Conservation (phyloP, 2,113 vertebrate genomes). For the Clinocottus analis region DNA sequence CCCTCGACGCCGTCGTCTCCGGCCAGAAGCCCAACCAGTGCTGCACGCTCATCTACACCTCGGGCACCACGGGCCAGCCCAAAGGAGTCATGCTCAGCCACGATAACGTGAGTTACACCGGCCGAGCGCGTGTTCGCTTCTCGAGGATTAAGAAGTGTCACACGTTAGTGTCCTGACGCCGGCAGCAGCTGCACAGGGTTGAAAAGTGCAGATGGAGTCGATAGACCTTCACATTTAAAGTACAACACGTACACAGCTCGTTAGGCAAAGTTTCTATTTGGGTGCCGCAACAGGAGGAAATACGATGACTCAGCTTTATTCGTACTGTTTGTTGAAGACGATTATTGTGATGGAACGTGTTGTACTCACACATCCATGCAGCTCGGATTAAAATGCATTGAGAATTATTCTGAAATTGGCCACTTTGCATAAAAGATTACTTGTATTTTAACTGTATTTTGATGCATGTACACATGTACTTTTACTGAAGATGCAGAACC, state of each 20-base stretch:
- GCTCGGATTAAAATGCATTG: neutral
- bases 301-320: neutral
- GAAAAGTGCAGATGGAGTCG: neutral
- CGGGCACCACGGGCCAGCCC: slow-evolving; percentile 90
- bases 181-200: neutral
- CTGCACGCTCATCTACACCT: slow-evolving; percentile 93
- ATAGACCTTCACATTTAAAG: neutral
- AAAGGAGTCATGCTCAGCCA: slow-evolving; percentile 98
- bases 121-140: neutral
- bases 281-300: too few species aligned
- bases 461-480: neutral
- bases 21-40: slow-evolving; percentile 93
- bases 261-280: too few species aligned
- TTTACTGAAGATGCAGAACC: neutral
- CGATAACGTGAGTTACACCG: slow-evolving; percentile 87
- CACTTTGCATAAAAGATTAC: neutral
- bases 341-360: neutral
- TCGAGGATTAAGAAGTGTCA: neutral
- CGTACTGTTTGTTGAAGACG: neutral
- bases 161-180: neutral
- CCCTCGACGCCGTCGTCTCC: slow-evolving; percentile 81
- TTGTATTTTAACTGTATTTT: neutral
- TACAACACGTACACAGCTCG: too few species aligned
- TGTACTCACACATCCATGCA: neutral
- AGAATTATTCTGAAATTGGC: neutral